Base-by-base conservation (phyloP, 2,797 vertebrate species). In the Brachymystax lenok region DNA sequence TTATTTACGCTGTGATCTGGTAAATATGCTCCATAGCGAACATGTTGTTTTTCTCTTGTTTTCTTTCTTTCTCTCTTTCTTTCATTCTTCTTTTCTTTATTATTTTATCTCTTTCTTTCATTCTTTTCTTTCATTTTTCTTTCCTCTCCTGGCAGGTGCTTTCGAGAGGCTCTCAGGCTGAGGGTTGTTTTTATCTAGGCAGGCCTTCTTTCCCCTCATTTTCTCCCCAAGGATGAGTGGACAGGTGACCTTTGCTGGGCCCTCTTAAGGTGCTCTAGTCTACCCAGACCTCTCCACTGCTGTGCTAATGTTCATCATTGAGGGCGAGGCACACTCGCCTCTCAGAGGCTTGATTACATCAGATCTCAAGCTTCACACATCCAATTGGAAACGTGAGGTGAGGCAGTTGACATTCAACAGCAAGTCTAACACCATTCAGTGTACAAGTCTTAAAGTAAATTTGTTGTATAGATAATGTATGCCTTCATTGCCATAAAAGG, bases 1-100 rank as follows among this genome's bases (percentile, higher is more conserved):
- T 88, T 88, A 91, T 88, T 88, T 83, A 89, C 86, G 86, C 76
- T 80, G 68, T 82, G 84, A 90, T 90, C 84, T 88, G 87, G 89
- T 90, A 87, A 89, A 90, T 84, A 89, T 82, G 88, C 88, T 89
- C 84, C 86, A 84, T 71, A 77, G 75, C 13, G 46, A 3, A 46
- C 10, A 46, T 13, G 33, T 35, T 35, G 5, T 35, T 35, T 40
- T 46, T 46, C 10, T 46, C 40, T 46, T 46, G 0, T 46, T 46
- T 3, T 46, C 40, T 46, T 46, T 10, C 10, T 46, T 46, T 46
- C 2, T 46, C 0, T 40, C 40, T 10, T 46, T 46, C 40, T 0
- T 46, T 46, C 40, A 2, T 40, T 2, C 0, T 40, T 46, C 2
- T 12, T 56, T 19, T 10, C 10, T 46, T 35, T 35, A 35, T 35